Evolutionary conservation across 2,888 invertebrate genomes (phyloP).

Genomic region (Drosophila koepferae): DNA sequence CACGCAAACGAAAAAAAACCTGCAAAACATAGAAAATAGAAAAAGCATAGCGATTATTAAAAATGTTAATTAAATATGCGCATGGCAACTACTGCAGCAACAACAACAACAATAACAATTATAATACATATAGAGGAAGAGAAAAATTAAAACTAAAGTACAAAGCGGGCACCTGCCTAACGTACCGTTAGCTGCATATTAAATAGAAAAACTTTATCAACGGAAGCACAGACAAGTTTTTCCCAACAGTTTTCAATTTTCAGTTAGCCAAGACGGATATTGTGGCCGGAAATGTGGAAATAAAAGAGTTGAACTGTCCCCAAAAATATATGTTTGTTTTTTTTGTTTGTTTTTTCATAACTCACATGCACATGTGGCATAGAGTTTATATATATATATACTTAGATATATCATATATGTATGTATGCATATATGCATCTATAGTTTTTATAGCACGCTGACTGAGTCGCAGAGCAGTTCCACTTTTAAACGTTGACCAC

Average conservation of each 20-base stretch:
- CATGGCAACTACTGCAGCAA: constrained; percentile 39
- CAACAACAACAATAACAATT: constrained; percentile 27
- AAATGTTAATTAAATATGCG: constrained; percentile 78
- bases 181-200: constrained; percentile 39
- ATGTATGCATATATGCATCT: not conserved
- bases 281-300: constrained; percentile 60
- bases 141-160: constrained; percentile 73
- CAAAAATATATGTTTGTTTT: constrained; percentile 28
- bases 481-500: constrained; percentile 57
- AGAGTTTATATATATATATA: not conserved
- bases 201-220: constrained; percentile 48
- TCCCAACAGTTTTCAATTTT: constrained; percentile 55
- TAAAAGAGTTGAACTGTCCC: constrained; percentile 23
- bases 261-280: constrained; percentile 45
- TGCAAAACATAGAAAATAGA: constrained; percentile 76
- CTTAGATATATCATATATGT: too few relatives aligned
- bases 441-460: constrained; percentile 18
- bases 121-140: constrained; percentile 38
- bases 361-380: constrained; percentile 11
- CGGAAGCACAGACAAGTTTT: constrained; percentile 73
- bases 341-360: constrained; percentile 22
- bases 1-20: constrained; percentile 52
- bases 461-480: constrained; percentile 14
- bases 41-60: constrained; percentile 69
- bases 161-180: constrained; percentile 37